Conservation (phyloP, 2,797 vertebrate species). For the Hoplostethus atlanticus region DNA sequence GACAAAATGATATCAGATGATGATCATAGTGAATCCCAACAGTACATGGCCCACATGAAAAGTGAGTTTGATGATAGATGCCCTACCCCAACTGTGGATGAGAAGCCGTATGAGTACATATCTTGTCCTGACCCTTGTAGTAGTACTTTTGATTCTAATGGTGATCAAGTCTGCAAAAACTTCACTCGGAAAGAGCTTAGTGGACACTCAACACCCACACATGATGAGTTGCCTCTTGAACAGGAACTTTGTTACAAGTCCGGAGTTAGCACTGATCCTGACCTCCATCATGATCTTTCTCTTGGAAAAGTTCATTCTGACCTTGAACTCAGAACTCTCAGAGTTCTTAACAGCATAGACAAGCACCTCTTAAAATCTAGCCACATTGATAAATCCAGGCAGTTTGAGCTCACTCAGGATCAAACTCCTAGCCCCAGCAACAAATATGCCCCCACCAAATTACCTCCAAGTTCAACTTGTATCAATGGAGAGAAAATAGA, state of each 20-base stretch:
- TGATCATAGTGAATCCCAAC: conserved; percentile 31
- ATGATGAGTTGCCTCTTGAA: conserved; percentile 30
- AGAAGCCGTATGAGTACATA: conserved; percentile 55
- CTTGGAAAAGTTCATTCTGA: conserved; percentile 29
- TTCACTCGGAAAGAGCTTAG: background rate
- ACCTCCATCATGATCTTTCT: background rate
- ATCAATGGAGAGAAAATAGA: conserved; percentile 21
- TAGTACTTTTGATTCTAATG: conserved; percentile 15
- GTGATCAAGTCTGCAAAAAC: conserved; percentile 20
- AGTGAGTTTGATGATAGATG: conserved; percentile 57
- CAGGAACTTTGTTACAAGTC: conserved; percentile 14
- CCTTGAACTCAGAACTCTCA: conserved; percentile 55
- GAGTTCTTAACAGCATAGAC: conserved; percentile 53
- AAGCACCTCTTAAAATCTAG: conserved; percentile 33
- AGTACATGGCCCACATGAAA: conserved; percentile 4
- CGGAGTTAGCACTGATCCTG: background rate
- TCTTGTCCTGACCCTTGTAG: conserved; percentile 6
- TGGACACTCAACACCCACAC: conserved; percentile 23
- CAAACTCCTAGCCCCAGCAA: conserved; percentile 6
- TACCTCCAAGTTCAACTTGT: conserved; percentile 4
- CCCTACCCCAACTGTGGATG: conserved; percentile 79
- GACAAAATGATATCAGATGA: conserved; percentile 20
- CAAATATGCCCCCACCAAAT: conserved; percentile 3
- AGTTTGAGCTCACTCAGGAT: conserved; percentile 17
- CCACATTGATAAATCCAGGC: conserved; percentile 8